These are phyloP conservation scores for Ascaphus truei DNA, from an alignment of 2,113 vertebrate species.

Conservation along the genomic window DNA sequence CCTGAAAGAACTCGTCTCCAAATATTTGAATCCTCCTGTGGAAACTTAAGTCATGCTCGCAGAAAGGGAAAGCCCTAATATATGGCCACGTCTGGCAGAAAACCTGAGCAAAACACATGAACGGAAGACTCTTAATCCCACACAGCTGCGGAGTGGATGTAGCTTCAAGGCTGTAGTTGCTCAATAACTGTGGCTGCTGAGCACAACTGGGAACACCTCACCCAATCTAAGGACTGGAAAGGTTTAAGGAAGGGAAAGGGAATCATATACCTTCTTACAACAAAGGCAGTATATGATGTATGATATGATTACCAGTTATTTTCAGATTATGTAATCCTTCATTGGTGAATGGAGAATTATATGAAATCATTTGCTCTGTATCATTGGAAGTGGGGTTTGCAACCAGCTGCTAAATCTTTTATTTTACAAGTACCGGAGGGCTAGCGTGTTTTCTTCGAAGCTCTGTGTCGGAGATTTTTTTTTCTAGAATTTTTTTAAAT, in stretches of 20 bases:
- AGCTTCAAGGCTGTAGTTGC: background rate
- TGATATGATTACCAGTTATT: background rate
- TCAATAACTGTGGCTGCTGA: background rate
- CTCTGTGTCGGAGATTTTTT: too few species aligned
- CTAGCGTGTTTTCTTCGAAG: too few species aligned
- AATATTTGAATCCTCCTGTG: background rate
- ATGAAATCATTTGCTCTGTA: too few species aligned
- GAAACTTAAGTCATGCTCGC: background rate
- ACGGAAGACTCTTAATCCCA: background rate
- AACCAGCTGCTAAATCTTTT: too few species aligned
- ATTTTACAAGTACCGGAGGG: too few species aligned
- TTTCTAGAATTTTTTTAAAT: too few species aligned
- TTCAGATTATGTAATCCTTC: too few species aligned
- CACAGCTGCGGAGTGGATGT: conserved; percentile 4
- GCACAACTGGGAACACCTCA: background rate
- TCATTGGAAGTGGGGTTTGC: too few species aligned
- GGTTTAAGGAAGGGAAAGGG: background rate
- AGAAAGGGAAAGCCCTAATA: background rate
- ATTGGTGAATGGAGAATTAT: too few species aligned
- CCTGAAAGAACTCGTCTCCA: background rate
- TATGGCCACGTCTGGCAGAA: background rate
- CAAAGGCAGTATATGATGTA: background rate
- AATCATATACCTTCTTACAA: background rate
- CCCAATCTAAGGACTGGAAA: background rate
- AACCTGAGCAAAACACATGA: background rate